These are phyloP conservation scores for Rhorus exstirpatorius DNA, from an alignment of 2,888 invertebrate genomes.

Conservation along the genomic window DNA sequence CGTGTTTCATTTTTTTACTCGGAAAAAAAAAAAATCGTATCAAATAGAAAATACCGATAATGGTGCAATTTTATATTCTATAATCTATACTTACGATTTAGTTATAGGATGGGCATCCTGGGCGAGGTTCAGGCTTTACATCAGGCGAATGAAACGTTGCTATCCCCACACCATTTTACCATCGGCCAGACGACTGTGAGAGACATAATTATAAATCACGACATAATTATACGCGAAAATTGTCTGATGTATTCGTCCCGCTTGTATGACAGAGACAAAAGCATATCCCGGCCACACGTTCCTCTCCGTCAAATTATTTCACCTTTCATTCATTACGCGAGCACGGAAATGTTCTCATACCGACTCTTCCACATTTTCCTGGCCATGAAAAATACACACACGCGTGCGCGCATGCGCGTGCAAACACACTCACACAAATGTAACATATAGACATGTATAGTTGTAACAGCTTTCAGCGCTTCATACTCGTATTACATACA, in stretches of 20 bases:
- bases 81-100: slow-evolving; percentile 3
- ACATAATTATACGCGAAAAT: slow-evolving; percentile 79
- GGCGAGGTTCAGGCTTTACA: slow-evolving; percentile 79
- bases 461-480: slow-evolving; percentile 43
- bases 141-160: slow-evolving; percentile 79
- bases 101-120: slow-evolving; percentile 72
- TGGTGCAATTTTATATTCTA: too few relatives aligned
- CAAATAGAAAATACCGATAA: too few relatives aligned
- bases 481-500: slow-evolving; percentile 37
- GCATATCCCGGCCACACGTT: slow-evolving; percentile 36
- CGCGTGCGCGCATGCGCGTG: slow-evolving; percentile 15
- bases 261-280: slow-evolving; percentile 72
- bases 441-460: slow-evolving; percentile 17
- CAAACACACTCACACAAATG: slow-evolving; percentile 34
- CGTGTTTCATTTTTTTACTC: too few relatives aligned
- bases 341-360: slow-evolving; percentile 19
- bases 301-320: slow-evolving; percentile 60
- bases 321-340: slow-evolving; percentile 33
- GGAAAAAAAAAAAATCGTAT: too few relatives aligned
- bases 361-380: too few relatives aligned
- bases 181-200: too few relatives aligned
- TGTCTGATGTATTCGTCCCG: slow-evolving; percentile 63
- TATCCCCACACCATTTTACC: slow-evolving; percentile 55
- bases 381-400: slow-evolving; percentile 6
- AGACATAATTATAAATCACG: slow-evolving; percentile 83